These are phyloP conservation scores for Elephantulus edwardii DNA, from an alignment of 2,113 vertebrate genomes.

Conservation along the genomic window DNA sequence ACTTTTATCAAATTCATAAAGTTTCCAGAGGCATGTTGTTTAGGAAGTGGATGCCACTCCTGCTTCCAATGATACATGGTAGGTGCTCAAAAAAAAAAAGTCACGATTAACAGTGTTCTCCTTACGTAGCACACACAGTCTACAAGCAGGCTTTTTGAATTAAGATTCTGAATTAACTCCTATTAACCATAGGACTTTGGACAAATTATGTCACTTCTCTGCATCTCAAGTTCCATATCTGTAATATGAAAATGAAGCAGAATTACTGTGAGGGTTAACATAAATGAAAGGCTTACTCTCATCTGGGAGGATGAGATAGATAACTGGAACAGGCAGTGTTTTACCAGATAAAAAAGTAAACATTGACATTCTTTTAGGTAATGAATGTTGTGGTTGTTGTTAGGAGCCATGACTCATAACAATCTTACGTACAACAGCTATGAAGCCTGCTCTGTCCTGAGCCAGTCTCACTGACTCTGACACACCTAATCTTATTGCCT, in stretches of 20 bases:
- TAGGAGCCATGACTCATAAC: too few relatives aligned
- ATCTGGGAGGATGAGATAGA: background rate
- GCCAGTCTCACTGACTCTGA: too few relatives aligned
- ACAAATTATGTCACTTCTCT: background rate
- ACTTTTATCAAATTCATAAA: too few relatives aligned
- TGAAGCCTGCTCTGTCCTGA: too few relatives aligned
- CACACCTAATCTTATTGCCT: too few relatives aligned
- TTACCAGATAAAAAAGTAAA: constrained; percentile 52
- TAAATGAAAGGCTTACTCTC: background rate
- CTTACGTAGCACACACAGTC: background rate
- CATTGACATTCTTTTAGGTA: background rate
- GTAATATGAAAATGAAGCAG: constrained; percentile 21
- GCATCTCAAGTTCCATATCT: background rate
- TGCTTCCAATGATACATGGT: background rate
- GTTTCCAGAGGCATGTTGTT: background rate
- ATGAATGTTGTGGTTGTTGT: too few relatives aligned
- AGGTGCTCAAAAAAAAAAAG: background rate
- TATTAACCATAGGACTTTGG: background rate
- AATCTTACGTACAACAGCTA: too few relatives aligned
- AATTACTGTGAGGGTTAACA: background rate
- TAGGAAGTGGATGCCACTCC: too few relatives aligned
- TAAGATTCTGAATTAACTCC: background rate
- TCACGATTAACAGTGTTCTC: background rate
- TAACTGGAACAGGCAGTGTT: background rate
- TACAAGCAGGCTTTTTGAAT: background rate